A percentile compares a stretch with the other conserved stretches of the same genome.
Evolutionary conservation across 2,797 vertebrate species (phyloP).

Genomic region (Pantherophis vulpinus): DNA sequence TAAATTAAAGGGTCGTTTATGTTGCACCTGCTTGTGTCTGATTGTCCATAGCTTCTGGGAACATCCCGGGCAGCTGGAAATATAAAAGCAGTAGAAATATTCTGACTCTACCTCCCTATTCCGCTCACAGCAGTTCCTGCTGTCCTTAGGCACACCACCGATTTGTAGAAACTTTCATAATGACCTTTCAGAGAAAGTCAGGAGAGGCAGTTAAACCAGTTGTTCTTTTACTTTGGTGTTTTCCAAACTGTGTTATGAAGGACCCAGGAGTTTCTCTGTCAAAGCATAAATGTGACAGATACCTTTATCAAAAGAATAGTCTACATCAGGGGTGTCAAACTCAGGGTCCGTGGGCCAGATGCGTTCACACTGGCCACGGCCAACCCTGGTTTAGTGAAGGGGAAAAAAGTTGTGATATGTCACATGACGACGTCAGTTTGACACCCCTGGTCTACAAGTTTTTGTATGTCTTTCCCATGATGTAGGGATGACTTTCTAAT

Average conservation of each 20-base stretch:
- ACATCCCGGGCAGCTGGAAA: background rate
- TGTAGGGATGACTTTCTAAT: background rate
- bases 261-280: background rate
- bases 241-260: background rate
- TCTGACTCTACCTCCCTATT: background rate
- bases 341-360: fast-evolving
- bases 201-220: background rate
- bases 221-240: background rate
- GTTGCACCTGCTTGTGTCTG: background rate
- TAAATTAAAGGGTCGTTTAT: background rate
- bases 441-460: too few relatives aligned
- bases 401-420: too few relatives aligned
- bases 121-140: background rate
- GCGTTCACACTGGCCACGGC: too few relatives aligned
- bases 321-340: too few relatives aligned
- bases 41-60: background rate
- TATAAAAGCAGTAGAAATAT: background rate
- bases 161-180: background rate
- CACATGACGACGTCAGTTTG: fast-evolving
- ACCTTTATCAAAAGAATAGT: background rate
- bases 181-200: background rate
- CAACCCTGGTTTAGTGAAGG: too few relatives aligned
- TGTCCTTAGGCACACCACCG: background rate
- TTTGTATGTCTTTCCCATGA: background rate
- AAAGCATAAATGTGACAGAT: background rate